These are phyloP conservation scores for Yponomeuta evonymella DNA, from an alignment of 2,888 invertebrate species.

Conservation along the genomic window DNA sequence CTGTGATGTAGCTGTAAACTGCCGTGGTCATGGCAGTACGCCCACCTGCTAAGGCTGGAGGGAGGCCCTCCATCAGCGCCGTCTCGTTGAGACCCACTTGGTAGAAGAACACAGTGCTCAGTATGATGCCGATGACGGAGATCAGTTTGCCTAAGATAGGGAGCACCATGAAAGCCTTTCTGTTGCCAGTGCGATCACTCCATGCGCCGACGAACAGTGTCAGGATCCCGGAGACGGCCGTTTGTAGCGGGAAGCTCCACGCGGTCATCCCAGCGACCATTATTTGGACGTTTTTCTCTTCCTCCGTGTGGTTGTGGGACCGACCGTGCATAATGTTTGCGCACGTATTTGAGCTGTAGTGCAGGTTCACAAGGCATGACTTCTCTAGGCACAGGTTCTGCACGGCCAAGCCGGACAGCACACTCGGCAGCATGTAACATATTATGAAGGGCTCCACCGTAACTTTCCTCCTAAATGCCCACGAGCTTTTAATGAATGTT, in stretches of 20 bases:
- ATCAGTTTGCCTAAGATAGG: slow-evolving; percentile 77
- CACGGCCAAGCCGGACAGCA: slow-evolving; percentile 78
- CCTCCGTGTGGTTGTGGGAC: slow-evolving; percentile 53
- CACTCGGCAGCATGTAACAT: slow-evolving; percentile 80
- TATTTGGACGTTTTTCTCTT: slow-evolving; percentile 66
- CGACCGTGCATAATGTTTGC: slow-evolving; percentile 63
- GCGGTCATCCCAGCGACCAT: slow-evolving; percentile 76
- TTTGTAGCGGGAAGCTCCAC: slow-evolving; percentile 76
- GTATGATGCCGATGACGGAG: slow-evolving; percentile 70
- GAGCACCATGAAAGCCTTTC: slow-evolving; percentile 76
- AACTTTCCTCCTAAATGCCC: slow-evolving; percentile 59
- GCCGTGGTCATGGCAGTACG: slow-evolving; percentile 77
- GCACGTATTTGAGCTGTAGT: slow-evolving; percentile 73
- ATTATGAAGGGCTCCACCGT: slow-evolving; percentile 83
- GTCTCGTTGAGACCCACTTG: slow-evolving; percentile 73
- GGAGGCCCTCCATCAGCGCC: slow-evolving; percentile 72
- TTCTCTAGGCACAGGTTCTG: slow-evolving; percentile 76
- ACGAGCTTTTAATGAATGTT: slow-evolving; percentile 54
- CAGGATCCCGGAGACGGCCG: slow-evolving; percentile 73
- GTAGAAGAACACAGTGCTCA: slow-evolving; percentile 75
- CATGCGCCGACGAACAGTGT: slow-evolving; percentile 78
- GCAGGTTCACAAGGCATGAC: slow-evolving; percentile 74
- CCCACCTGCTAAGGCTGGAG: slow-evolving; percentile 79
- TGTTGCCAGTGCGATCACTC: slow-evolving; percentile 78
- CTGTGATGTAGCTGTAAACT: slow-evolving; percentile 78